Base-by-base conservation (phyloP, 2,888 invertebrate genomes). In the Nomada ruficornis region DNA sequence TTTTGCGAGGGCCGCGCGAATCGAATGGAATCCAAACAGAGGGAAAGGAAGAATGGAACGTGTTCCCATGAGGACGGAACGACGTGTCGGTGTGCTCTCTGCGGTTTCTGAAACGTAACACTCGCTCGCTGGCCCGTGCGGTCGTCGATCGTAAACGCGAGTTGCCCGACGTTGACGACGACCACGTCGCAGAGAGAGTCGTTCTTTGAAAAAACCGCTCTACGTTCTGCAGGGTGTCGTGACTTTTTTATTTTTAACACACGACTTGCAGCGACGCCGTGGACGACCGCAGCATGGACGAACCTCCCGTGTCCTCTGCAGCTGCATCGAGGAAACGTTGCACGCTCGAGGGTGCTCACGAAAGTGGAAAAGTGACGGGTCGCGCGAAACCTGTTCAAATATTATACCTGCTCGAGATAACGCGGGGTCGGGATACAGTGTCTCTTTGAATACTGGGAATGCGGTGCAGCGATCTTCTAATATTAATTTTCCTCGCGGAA, bases 51-150 rank as follows among this genome's bases (percentile, higher is more conserved):
- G 68, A 79, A 67, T 2, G 69, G 75, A 64, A 70, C 68, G 74
- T 75, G 74, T 88, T 88, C 88, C 82, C 87, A 86, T 84, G 84
- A 79, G 54, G 79, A 64, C 73, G 64, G 79, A 79, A 64, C 83
- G 80, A 69, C 77, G 77, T 54, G 59, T 78, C 78, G 55, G 50
- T 65, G 77, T 67, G 78, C 70, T 52, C 77, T 88, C 77, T 89
- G 89, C 77, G 89, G 89, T 84, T 89, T 88, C 83, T 84, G 89
- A 89, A 89, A 89, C 83, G 83, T 73, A 89, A 89, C 82, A 86
- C 89, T 85, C 77, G 72, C n/a, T 23, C 50, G 74, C 78, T 69
- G 73, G 80, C 80, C 79, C 79, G 84, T 89, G 85, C 86, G 88
- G 81, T 82, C 80, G 77, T 73, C 71, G 83, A 83, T 88, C 88